Evolutionary conservation across 2,113 vertebrate species (phyloP).

Genomic region (Dicentrarchus labrax): DNA sequence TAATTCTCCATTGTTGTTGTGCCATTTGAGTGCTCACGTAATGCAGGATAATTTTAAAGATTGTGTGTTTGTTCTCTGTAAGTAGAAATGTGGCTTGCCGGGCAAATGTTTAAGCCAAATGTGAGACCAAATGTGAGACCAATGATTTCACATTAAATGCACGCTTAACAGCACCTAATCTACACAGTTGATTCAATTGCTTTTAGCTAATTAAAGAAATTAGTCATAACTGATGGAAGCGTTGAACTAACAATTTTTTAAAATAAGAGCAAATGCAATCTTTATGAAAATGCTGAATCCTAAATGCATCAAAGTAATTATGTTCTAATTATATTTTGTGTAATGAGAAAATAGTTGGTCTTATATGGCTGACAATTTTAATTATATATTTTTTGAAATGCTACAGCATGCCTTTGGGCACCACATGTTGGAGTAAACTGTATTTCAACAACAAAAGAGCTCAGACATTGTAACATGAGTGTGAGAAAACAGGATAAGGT

Average conservation of each 20-base stretch:
- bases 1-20: background rate
- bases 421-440: background rate
- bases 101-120: background rate
- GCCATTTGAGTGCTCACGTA: background rate
- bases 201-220: constrained; percentile 58
- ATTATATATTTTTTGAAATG: background rate
- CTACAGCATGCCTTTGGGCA: background rate
- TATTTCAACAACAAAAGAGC: background rate
- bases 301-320: constrained; percentile 42
- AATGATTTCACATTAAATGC: constrained; percentile 15
- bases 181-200: constrained; percentile 35
- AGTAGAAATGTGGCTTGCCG: background rate
- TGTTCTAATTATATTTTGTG: constrained; percentile 48
- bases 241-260: constrained; percentile 15
- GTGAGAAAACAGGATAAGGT: background rate
- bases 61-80: background rate
- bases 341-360: constrained; percentile 28
- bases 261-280: constrained; percentile 17
- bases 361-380: constrained; percentile 15
- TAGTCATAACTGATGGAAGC: constrained; percentile 34
- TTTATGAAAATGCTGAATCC: constrained; percentile 17
- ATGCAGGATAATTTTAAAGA: background rate
- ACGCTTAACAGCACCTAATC: constrained; percentile 4
- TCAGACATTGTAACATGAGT: background rate
- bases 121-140: background rate